phyloP scores from a whole-genome alignment of 2,797 vertebrate species.

The Acropternis orthonyx region DNA sequence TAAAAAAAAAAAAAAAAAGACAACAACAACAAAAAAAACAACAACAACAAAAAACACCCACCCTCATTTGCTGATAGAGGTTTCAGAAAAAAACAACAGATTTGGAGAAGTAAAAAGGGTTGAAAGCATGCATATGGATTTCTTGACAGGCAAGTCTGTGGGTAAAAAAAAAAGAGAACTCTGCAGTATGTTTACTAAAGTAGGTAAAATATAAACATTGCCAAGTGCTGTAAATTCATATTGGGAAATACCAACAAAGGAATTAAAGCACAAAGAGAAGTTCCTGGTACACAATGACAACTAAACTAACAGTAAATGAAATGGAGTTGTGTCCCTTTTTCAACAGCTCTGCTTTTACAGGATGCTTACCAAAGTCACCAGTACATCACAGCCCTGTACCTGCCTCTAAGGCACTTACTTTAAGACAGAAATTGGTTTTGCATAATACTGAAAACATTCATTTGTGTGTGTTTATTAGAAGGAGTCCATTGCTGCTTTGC shows the following conservation, averaged over 20 bases:
- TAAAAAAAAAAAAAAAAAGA: too few relatives aligned
- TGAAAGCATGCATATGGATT: not conserved
- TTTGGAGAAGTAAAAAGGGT: not conserved
- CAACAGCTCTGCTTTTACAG: not conserved
- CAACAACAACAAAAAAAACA: too few relatives aligned
- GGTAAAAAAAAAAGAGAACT: not conserved
- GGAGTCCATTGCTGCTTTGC: not conserved
- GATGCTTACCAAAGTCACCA: slow-evolving; percentile 56
- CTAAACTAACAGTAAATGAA: not conserved
- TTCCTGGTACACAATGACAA: not conserved
- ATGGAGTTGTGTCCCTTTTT: not conserved
- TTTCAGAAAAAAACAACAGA: not conserved
- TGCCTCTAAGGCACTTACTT: slow-evolving; percentile 74
- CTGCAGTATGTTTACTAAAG: not conserved
- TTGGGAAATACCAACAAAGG: not conserved
- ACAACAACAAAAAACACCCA: too few relatives aligned
- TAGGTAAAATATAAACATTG: not conserved
- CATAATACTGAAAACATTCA: slow-evolving; percentile 62
- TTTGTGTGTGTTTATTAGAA: not conserved
- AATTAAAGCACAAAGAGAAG: not conserved
- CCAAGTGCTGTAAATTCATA: not conserved
- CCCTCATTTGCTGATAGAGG: not conserved
- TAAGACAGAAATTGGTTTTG: slow-evolving; percentile 55
- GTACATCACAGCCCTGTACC: slow-evolving; percentile 69
- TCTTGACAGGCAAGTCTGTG: not conserved